phyloP scores from a whole-genome alignment of 1,140 invertebrate species.

The Hormaphis cornu region DNA sequence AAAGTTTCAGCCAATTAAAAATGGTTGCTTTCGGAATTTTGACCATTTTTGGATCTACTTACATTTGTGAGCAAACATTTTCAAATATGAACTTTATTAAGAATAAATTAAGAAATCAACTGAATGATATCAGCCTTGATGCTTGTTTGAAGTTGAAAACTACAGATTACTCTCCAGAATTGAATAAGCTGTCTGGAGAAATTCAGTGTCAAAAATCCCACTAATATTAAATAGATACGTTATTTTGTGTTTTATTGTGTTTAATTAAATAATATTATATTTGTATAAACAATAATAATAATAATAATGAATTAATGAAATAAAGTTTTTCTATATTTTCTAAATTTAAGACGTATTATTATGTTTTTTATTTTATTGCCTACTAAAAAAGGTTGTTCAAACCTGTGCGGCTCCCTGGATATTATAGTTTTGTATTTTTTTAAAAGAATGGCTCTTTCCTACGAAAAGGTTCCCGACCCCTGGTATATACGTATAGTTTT shows the following conservation, averaged over 20 bases:
- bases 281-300: neutral
- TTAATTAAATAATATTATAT: neutral
- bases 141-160: neutral
- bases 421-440: too few relatives aligned
- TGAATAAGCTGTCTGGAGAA: neutral
- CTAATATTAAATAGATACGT: neutral
- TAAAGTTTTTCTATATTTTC: neutral
- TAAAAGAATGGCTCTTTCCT: too few relatives aligned
- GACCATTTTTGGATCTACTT: slow-evolving; percentile 29
- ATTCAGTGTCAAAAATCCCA: neutral
- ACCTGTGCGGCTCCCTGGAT: too few relatives aligned
- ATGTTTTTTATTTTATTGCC: neutral
- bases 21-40: neutral
- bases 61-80: slow-evolving; percentile 28
- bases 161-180: neutral
- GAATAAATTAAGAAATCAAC: slow-evolving; percentile 18
- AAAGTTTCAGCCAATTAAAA: neutral
- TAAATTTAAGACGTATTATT: neutral
- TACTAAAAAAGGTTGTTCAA: too few relatives aligned
- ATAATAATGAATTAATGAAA: neutral
- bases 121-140: neutral
- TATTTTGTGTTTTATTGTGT: neutral
- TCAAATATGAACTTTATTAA: slow-evolving; percentile 33
- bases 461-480: too few relatives aligned
- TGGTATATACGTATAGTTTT: too few relatives aligned